These are phyloP conservation scores for Eristalis pertinax DNA, from an alignment of 2,888 invertebrate species.

Conservation along the genomic window DNA sequence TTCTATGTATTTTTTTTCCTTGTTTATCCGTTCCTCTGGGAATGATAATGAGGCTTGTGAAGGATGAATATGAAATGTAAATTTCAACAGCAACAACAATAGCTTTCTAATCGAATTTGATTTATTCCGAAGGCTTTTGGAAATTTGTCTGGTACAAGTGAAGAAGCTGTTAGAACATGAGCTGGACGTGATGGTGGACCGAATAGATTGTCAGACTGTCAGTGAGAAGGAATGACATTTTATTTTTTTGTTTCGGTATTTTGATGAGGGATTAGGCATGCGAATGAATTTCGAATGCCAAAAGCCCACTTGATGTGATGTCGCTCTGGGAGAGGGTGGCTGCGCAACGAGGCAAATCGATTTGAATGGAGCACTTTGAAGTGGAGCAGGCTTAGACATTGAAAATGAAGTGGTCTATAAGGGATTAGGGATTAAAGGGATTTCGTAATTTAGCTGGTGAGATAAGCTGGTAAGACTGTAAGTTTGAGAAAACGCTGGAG, in stretches of 20 bases:
- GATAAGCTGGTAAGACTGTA: too few relatives aligned
- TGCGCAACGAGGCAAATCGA: too few relatives aligned
- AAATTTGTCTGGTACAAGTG: conserved; percentile 13
- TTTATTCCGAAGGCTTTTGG: conserved; percentile 16
- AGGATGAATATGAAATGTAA: conserved; percentile 41
- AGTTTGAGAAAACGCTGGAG: too few relatives aligned
- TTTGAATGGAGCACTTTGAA: background rate
- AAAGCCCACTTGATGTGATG: background rate
- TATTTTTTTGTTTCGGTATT: background rate
- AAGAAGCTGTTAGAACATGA: conserved; percentile 5
- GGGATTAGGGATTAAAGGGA: background rate
- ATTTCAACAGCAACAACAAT: conserved; percentile 16
- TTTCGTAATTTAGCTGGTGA: background rate
- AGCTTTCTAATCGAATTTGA: conserved; percentile 4
- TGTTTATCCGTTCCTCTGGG: background rate
- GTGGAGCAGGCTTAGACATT: background rate
- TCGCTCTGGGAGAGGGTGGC: background rate
- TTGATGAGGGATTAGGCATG: background rate
- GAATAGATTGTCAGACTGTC: background rate
- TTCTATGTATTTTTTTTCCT: background rate
- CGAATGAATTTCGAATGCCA: background rate
- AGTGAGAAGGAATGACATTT: background rate
- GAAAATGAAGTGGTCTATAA: background rate
- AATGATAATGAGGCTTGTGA: conserved; percentile 21
- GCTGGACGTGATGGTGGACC: conserved; percentile 1